Percentiles rank a stretch among this genome's conserved stretches.
These are phyloP conservation scores for Alca torda DNA, from an alignment of 2,797 vertebrate species.

Conservation along the genomic window DNA sequence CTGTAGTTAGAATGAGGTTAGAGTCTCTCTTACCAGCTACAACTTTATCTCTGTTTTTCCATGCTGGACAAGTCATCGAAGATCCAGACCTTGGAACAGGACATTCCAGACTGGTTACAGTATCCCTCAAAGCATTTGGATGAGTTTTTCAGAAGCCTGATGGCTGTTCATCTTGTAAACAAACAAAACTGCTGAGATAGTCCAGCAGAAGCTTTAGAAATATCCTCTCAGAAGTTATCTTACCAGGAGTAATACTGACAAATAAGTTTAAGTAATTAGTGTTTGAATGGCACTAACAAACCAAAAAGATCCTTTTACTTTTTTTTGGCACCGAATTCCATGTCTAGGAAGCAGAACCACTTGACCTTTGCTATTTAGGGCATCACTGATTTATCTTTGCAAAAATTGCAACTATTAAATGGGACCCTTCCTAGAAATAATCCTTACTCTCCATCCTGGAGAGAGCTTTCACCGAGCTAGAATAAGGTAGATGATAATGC, in stretches of 20 bases:
- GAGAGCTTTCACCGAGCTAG: not conserved
- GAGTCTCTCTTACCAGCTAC: not conserved
- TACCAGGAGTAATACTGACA: not conserved
- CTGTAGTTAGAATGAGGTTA: not conserved
- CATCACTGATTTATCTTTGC: not conserved
- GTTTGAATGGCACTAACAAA: not conserved
- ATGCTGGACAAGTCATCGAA: not conserved
- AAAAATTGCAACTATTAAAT: not conserved
- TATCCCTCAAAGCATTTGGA: not conserved
- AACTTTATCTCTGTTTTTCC: not conserved
- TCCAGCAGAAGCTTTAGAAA: not conserved
- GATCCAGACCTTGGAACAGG: not conserved
- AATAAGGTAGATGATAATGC: not conserved
- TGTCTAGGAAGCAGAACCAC: not conserved
- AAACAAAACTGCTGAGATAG: not conserved
- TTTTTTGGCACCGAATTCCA: not conserved
- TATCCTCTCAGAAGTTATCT: not conserved
- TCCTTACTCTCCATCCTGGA: not conserved
- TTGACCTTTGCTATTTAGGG: not conserved
- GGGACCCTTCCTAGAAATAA: not conserved
- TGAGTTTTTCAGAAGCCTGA: not conserved
- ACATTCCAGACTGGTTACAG: not conserved
- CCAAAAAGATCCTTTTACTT: not conserved
- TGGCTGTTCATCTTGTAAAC: not conserved
- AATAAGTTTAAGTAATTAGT: not conserved